Evolutionary conservation across 2,113 vertebrate species (phyloP), one percentile per base, ranked within the genome.

Genomic region (Bombycilla garrulus): DNA sequence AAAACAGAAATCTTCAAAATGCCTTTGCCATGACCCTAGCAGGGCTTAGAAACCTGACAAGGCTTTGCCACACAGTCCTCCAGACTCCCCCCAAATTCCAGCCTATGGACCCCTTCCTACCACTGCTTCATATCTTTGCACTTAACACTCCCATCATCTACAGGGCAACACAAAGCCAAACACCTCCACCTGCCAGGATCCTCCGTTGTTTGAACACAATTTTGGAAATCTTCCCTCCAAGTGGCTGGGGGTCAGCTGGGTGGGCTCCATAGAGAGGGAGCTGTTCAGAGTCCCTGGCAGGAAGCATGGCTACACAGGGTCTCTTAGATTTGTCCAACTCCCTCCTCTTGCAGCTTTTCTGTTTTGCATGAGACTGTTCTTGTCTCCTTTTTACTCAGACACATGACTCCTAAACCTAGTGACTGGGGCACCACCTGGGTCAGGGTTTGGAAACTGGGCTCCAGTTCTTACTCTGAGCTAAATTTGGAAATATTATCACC

Each of bases 291-390:
- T 3, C 16, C 24, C 24, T 6, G 1, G 25, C 1, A 0, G 38
- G 42, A 29, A 54, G 35, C 0, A 0, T 1, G 3, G 47, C 50
- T 57, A 21, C 21, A 45, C 21, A 31, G 47, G 2, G 3, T 70
- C 10, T 56, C 60, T 73, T 3, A 45, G 42, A 26, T 36, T 40
- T 81, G 44, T 56, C 70, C 12, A 7, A 18, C 28, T 90, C 33
- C 26, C 44, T 83, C 29, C 35, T 66, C 33, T 62, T 70, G 44
- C 65, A 42, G 60, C 14, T 45, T 65, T 93, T 66, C 90, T 90
- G 86, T n/a, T 95, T 96, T 96, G 80, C 91, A 95, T 92, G 50
- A 73, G 33, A 42, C n/a, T 64, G 40, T 11, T 84, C 66, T 96
- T 84, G 47, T 92, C 54, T 80, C 58, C 69, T 93, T 96, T 79